phyloP scores from a whole-genome alignment of 2,113 vertebrate genomes.

The Perca fluviatilis region DNA sequence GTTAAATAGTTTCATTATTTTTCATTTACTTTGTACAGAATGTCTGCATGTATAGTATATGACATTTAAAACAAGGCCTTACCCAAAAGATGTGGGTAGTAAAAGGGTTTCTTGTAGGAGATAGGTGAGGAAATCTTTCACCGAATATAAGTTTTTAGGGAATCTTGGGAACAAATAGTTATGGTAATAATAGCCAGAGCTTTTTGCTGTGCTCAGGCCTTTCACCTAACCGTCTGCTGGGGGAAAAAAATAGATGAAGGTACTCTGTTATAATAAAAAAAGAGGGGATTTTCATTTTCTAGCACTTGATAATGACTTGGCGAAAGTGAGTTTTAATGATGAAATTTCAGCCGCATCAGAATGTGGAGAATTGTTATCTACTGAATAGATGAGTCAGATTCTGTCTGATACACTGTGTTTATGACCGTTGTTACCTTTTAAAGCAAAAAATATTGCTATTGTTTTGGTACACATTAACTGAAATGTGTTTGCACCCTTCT shows the following conservation, averaged over 20 bases:
- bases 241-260: not conserved
- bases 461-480: not conserved
- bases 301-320: not conserved
- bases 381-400: not conserved
- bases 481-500: too few species aligned
- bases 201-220: conserved; percentile 10
- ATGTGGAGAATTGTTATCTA: not conserved
- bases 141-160: not conserved
- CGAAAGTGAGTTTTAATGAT: conserved; percentile 9
- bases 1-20: conserved; percentile 2
- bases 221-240: not conserved
- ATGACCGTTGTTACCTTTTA: not conserved
- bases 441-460: not conserved
- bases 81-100: not conserved
- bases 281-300: not conserved
- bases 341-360: not conserved
- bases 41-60: not conserved
- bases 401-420: not conserved
- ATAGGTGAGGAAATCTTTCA: not conserved
- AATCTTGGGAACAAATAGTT: not conserved
- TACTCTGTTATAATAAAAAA: not conserved
- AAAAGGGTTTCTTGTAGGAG: not conserved
- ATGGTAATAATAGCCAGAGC: conserved; percentile 1
- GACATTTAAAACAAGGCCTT: not conserved
- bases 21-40: not conserved